Base-by-base conservation (phyloP, 1,140 invertebrate genomes). In the Tetragonula clypearis region DNA sequence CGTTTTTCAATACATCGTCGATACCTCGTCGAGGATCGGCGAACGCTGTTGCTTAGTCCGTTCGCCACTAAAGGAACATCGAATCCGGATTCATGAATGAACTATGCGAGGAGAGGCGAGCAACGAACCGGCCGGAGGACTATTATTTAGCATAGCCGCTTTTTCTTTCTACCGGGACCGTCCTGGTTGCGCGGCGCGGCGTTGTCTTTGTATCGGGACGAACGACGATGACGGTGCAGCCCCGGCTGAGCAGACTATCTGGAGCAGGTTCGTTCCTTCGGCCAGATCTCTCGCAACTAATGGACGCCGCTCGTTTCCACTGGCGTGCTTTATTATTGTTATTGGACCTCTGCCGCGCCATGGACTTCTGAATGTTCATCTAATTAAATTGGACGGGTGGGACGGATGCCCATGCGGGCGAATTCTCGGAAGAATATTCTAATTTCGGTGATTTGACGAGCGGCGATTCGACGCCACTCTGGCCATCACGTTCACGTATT, bases 111-210 rank as follows among this genome's bases (percentile, higher is more conserved):
- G 73, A 75, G 73, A 89, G 82, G 85, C 90, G 86, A 87, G 77
- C 76, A 87, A 85, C 85, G 85, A 85, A 79, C 82, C 89, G 77
- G 73, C 85, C 80, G 65, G 66, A 90, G 90, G 90, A 93, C 93
- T 94, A 94, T 95, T 94, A 95, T 95, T 95, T 94, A 92, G 93
- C 93, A 93, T 95, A 94, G 93, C 92, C 92, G 92, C 93, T 94
- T 93, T 94, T 93, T 93, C 91, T 84, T 93, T 93, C 91, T 82
- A 85, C 79, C 68, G 6, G 69, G 73, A 35, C 74, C 84, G 87
- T 85, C 84, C 77, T 62, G 53, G 72, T 77, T 30, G 58, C 17
- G 21, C 90, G 92, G 92, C 41, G 41, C 92, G 92, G 91, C 91
- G 90, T 90, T 93, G 92, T 94, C 93, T 94, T 95, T 95, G 94